Base-by-base conservation (phyloP, 2,797 vertebrate species). In the Bryconaethiops microstoma region DNA sequence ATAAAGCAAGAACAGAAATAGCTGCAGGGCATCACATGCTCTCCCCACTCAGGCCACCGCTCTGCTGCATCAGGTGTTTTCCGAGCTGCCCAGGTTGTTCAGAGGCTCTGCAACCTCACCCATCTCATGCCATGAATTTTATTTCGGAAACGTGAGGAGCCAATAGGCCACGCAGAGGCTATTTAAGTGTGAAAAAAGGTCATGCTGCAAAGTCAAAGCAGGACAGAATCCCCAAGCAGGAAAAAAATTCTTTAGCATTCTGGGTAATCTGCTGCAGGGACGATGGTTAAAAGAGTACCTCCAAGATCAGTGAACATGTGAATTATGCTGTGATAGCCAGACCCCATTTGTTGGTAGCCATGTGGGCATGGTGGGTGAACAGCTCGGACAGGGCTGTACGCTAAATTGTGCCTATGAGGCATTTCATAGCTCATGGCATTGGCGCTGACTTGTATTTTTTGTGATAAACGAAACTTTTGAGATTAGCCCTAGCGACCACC, bases 31-130 rank as follows among this genome's bases (percentile, higher is more conserved):
- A 29, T 29, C 29, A 29, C 1, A 29, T 29, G 29, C 29, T 29
- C 29, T 29, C 29, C 35, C 2, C 35, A 17, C 63, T 19, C 63
- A 6, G 3, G 0, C 19, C 64, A n/a, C 64, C 13, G 3, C 29
- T 29, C 8, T 23, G 13, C 21, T 25, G 68, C 68, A 70, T 70
- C 68, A 70, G 48, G 68, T 70, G 68, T 70, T 52, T 23, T n/a
- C n/a, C 23, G 40, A 0, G 5, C 54, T 3, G 10, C 2, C 7
- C 21, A 12, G n/a, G 1, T 23, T 60, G 60, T 14, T 35, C 23
- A 2, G 9, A 21, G 65, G 40, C 23, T 48, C 42, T 50, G 67
- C 21, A 23, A 17, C n/a, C 5, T 9, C 45, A 2, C 16, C 45
- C 45, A 70, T 48, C 2, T 29, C 29, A 29, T 29, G 29, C 17